Evolutionary conservation across 2,113 vertebrate genomes (phyloP).

Genomic region (Sapajus apella): DNA sequence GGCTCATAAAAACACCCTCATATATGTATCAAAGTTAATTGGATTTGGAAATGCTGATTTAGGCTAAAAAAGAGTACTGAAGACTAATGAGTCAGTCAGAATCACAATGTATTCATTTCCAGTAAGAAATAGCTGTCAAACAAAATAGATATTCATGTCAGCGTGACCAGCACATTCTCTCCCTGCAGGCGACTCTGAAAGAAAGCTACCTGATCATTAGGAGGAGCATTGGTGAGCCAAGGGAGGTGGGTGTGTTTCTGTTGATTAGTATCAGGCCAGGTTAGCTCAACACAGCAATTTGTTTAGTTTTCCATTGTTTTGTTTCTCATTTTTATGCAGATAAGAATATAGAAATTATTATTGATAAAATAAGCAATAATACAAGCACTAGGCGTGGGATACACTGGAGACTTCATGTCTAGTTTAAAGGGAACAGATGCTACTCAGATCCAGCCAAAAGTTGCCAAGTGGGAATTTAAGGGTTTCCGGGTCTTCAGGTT

Average conservation of each 20-base stretch:
- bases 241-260: neutral
- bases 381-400: too few species aligned
- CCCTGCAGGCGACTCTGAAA: neutral
- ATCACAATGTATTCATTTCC: neutral
- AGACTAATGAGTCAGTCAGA: conserved; percentile 4
- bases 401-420: neutral
- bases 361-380: neutral
- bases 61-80: neutral
- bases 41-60: conserved; percentile 40
- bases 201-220: neutral
- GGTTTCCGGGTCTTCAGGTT: neutral
- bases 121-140: conserved; percentile 15
- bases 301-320: neutral
- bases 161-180: neutral
- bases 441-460: neutral
- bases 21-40: neutral
- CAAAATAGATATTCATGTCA: neutral
- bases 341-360: neutral
- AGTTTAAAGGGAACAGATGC: neutral
- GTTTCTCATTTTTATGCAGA: neutral
- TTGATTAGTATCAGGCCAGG: accelerated
- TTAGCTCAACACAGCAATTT: neutral
- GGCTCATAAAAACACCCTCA: neutral
- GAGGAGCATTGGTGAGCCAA: neutral
- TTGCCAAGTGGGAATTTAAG: neutral